Base-by-base conservation (phyloP, 2,797 vertebrate species). In the Schizopygopsis malacanthus region DNA sequence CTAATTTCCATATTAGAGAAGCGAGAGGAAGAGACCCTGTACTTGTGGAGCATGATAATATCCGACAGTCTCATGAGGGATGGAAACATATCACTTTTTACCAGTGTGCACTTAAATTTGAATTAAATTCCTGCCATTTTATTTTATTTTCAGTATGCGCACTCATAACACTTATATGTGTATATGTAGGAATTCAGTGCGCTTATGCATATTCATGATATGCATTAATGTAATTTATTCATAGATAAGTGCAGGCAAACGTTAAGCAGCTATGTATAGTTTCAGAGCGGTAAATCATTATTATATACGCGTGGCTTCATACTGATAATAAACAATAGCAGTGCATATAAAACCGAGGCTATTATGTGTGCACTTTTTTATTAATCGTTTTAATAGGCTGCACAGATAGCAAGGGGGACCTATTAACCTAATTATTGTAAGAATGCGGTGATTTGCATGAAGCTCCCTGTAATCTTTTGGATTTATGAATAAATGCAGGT, bases 1-100 rank as follows among this genome's bases (percentile, higher is more conserved):
- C 77, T 86, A n/a, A 93, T 94, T 93, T 94, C 89, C 93, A 93
- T 93, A 92, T 85, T 86, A 89, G 84, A 88, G 86, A 79, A 79
- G 79, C 39, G 69, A 85, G 56, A 85, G 65, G 28, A n/a, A 78
- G 52, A 28, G 70, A 61, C 69, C 54, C 69, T 85, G 22, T 85
- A 59, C 65, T 71, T 71, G 65, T 54, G 69, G 52, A 73, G 84
- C 54, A 85, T 85, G 41, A 73, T 56, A 85, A 85, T 80, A 72
- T 85, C 67, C 25, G 28, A 50, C 25, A 70, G 65, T 73, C 84
- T 73, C 78, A 73, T 13, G 54, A 80, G 65, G 54, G 41, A 61
- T 73, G 12, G 28, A 37, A 71, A 41, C 47, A 84, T 70, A 56
- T 70, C 54, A 18, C 41, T 59, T 65, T 84, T 85, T 84, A 45